Base-by-base conservation (phyloP, 2,797 vertebrate genomes). In the Mastacembelus armatus region DNA sequence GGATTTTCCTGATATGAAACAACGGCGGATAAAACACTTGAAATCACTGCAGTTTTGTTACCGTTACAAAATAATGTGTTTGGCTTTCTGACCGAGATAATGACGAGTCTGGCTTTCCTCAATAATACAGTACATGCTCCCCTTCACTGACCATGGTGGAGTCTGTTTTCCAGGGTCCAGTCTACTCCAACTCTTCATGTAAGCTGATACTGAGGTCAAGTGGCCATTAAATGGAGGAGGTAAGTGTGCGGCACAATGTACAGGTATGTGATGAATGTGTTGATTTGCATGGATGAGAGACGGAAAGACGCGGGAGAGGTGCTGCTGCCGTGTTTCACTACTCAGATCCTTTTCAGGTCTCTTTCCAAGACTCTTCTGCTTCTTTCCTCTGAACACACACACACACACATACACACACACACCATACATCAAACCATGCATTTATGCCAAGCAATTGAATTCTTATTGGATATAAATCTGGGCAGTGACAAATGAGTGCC, bases 371-470 rank as follows among this genome's bases (percentile, higher is more conserved):
- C 60, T 33, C 42, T 66, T 48, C 57, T 21, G 14, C 18, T 47
- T 19, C 42, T 35, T 43, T 18, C 38, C 16, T 48, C 21, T 35
- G 27, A 24, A 19, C 36, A n/a, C 57, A 52, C 49, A 62, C 65
- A 57, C 45, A 56, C 62, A 62, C 65, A 57, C 45, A 56, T n/a
- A n/a, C n/a, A 29, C 47, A 49, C 64, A 62, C 65, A 57, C 45
- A 56, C 62, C 71, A 85, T 90, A 85, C 74, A 92, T 90, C 90
- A 92, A 78, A 80, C 71, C 59, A 55, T 79, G 70, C 82, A 89
- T 92, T 91, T 87, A 90, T 90, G 89, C 81, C 87, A 85, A 76
- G 80, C 91, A 89, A 90, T 90, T 90, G 81, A 87, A 91, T 91
- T 91, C 76, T 88, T 89, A 91, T 91, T 93, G 88, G 78, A 83